phyloP scores from a whole-genome alignment of 2,113 vertebrate genomes.

The Peromyscus leucopus region DNA sequence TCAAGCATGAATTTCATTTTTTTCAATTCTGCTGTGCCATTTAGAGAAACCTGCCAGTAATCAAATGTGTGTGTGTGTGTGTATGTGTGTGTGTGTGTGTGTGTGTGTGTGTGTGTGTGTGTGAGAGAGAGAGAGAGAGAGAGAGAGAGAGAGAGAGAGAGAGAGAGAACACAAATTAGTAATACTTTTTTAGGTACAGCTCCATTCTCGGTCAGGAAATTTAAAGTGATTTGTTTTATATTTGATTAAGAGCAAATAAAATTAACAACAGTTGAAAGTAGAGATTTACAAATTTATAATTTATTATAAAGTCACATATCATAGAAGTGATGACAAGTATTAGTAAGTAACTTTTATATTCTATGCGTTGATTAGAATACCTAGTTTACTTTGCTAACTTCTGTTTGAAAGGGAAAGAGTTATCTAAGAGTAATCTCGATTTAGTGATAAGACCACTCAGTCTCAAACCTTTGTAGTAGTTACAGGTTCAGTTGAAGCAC shows the following conservation, averaged over 20 bases:
- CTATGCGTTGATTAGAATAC: background rate
- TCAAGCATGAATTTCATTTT: background rate
- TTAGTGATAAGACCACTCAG: background rate
- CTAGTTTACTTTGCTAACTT: conserved; percentile 6
- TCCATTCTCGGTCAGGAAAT: background rate
- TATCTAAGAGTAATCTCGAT: conserved; percentile 20
- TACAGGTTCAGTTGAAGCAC: background rate
- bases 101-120: background rate
- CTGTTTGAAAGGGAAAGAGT: conserved; percentile 18
- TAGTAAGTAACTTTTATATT: background rate
- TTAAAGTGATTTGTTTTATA: conserved; percentile 26
- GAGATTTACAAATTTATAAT: background rate
- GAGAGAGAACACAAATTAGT: background rate
- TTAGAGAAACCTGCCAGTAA: background rate
- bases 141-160: no score
- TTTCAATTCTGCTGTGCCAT: background rate
- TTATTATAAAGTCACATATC: conserved; percentile 18
- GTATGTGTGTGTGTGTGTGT: background rate
- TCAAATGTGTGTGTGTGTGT: background rate
- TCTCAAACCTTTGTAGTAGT: conserved; percentile 38
- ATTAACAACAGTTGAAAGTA: background rate
- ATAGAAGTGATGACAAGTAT: background rate
- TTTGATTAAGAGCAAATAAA: conserved; percentile 43
- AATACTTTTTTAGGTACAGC: conserved; percentile 32
- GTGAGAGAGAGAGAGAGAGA: no score